These are phyloP conservation scores for Nansenia antarctica DNA, from an alignment of 2,113 vertebrate genomes.

Conservation along the genomic window DNA sequence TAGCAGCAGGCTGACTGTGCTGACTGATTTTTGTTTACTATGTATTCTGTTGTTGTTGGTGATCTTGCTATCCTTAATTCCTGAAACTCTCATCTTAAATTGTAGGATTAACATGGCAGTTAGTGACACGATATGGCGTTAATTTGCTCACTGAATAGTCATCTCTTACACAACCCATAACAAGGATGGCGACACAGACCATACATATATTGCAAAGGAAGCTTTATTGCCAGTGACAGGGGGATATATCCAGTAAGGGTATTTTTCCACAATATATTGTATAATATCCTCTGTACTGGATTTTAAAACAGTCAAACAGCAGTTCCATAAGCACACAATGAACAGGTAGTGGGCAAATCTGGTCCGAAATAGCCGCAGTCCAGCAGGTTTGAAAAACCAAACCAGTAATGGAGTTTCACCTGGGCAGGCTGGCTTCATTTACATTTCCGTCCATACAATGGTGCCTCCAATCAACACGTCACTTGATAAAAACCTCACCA, in stretches of 20 bases:
- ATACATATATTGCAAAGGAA: conserved; percentile 71
- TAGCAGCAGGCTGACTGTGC: not conserved
- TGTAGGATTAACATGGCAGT: not conserved
- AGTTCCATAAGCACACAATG: conserved; percentile 41
- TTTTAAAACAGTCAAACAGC: conserved; percentile 54
- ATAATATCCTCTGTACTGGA: conserved; percentile 48
- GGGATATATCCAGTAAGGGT: conserved; percentile 55
- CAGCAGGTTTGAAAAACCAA: conserved; percentile 34
- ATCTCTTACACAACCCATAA: conserved; percentile 14
- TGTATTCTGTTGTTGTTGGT: not conserved
- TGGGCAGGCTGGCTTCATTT: conserved; percentile 39
- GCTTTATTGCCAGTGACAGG: conserved; percentile 79
- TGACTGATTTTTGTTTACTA: not conserved
- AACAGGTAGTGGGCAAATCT: conserved; percentile 13
- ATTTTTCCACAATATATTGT: conserved; percentile 49
- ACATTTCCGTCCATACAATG: not conserved
- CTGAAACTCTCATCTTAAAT: not conserved
- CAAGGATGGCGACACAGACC: conserved; percentile 38
- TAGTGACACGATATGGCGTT: not conserved
- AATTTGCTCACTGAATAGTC: not conserved
- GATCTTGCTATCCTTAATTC: not conserved
- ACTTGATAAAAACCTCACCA: conserved; percentile 16
- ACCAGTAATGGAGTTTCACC: conserved; percentile 18
- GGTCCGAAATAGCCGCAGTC: conserved; percentile 35
- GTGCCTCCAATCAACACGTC: not conserved